These are phyloP conservation scores for Rhyacichthys aspro DNA, from an alignment of 2,797 vertebrate genomes.

Conservation along the genomic window DNA sequence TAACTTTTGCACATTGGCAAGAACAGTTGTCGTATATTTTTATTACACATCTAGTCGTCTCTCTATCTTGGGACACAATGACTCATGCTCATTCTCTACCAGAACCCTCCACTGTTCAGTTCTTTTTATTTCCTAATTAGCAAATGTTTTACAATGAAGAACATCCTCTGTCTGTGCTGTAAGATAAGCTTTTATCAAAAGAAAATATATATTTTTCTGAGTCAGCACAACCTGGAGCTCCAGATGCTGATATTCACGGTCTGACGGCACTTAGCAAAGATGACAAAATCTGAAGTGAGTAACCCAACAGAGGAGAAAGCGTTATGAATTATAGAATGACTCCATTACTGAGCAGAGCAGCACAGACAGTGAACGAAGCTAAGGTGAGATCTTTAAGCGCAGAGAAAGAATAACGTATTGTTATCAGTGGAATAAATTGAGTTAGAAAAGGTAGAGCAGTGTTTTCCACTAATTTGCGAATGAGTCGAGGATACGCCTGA, in stretches of 20 bases:
- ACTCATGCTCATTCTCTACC: too few species aligned
- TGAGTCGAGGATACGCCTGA: too few species aligned
- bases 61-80: too few species aligned
- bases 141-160: neutral
- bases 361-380: neutral
- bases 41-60: too few species aligned
- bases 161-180: neutral
- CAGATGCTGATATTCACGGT: slow-evolving; percentile 15
- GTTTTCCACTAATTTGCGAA: too few species aligned
- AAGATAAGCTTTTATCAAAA: slow-evolving; percentile 1
- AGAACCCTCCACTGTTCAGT: too few species aligned
- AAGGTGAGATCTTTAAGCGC: neutral
- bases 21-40: too few species aligned
- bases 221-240: slow-evolving; percentile 8
- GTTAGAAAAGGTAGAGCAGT: too few species aligned
- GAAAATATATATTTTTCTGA: neutral
- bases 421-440: too few species aligned
- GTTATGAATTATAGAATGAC: slow-evolving; percentile 65
- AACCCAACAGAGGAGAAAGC: slow-evolving; percentile 28
- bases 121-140: neutral
- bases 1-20: too few species aligned
- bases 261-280: slow-evolving; percentile 23
- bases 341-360: slow-evolving; percentile 47
- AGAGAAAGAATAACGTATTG: neutral
- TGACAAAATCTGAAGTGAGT: slow-evolving; percentile 24